Evolutionary conservation across 1,140 invertebrate species (phyloP).

Genomic region (Rhopalosiphum padi): DNA sequence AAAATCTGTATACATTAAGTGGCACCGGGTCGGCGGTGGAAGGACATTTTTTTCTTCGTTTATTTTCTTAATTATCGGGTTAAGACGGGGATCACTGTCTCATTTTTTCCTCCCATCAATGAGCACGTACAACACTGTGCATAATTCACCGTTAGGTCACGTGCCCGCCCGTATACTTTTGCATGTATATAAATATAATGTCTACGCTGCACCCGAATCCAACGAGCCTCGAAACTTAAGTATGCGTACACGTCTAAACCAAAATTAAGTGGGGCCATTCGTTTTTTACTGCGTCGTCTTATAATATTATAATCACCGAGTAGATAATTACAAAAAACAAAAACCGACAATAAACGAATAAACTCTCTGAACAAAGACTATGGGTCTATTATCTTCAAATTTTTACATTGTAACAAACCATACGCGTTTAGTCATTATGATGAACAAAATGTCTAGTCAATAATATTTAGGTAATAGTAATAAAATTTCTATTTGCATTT

Average conservation of each 20-base stretch:
- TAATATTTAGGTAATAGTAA: neutral
- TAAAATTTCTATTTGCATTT: neutral
- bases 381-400: neutral
- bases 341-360: neutral
- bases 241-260: constrained; percentile 25
- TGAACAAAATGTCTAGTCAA: neutral
- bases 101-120: constrained; percentile 49
- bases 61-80: constrained; percentile 58
- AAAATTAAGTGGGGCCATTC: constrained; percentile 43
- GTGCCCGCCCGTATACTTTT: constrained; percentile 17
- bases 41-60: constrained; percentile 32
- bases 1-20: constrained; percentile 16
- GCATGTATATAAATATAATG: neutral
- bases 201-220: neutral
- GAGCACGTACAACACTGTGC: constrained; percentile 47
- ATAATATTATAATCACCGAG: neutral
- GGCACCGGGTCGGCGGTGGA: neutral
- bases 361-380: no score
- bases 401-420: neutral
- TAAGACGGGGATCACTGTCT: constrained; percentile 55
- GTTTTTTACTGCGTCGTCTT: constrained; percentile 3
- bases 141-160: constrained; percentile 51
- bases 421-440: neutral
- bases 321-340: constrained; percentile 25
- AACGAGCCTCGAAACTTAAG: neutral